Conservation (phyloP, 1,140 invertebrate genomes). For the Doryteuthis pealeii region DNA sequence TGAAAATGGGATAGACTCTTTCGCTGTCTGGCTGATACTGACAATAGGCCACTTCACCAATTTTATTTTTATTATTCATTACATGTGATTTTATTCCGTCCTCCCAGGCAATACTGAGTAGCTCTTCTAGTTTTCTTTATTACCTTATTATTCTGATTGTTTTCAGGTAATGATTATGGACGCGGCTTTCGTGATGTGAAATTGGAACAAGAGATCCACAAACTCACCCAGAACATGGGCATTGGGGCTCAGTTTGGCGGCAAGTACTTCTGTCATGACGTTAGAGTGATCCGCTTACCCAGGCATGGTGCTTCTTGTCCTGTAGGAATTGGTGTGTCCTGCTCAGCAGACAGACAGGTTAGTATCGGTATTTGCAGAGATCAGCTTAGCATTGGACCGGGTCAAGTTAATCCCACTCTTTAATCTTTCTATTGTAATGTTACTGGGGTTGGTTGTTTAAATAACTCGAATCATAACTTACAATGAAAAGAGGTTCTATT, state of each 20-base stretch:
- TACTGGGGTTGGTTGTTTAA: no score
- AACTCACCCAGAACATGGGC: conserved; percentile 54
- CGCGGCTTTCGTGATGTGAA: conserved; percentile 56
- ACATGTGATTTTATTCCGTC: no score
- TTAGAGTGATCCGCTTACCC: conserved; percentile 57
- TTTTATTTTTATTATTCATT: no score
- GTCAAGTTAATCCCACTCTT: background rate
- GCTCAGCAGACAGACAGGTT: conserved; percentile 61
- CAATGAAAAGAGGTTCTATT: no score
- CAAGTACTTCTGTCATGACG: conserved; percentile 62
- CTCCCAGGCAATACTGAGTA: no score
- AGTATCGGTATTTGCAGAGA: conserved; percentile 8
- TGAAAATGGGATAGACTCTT: no score
- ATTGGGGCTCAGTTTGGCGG: conserved; percentile 62
- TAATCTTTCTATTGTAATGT: no score
- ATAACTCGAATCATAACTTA: no score
- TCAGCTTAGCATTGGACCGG: background rate
- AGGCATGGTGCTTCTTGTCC: conserved; percentile 61
- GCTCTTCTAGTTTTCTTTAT: no score
- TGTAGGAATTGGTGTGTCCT: conserved; percentile 60
- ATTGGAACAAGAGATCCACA: conserved; percentile 54
- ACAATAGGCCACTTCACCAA: no score
- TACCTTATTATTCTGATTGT: background rate
- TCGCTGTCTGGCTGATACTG: no score
- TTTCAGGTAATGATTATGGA: conserved; percentile 59